phyloP scores from a whole-genome alignment of 1,140 invertebrate genomes.

The Telenomus remus region DNA sequence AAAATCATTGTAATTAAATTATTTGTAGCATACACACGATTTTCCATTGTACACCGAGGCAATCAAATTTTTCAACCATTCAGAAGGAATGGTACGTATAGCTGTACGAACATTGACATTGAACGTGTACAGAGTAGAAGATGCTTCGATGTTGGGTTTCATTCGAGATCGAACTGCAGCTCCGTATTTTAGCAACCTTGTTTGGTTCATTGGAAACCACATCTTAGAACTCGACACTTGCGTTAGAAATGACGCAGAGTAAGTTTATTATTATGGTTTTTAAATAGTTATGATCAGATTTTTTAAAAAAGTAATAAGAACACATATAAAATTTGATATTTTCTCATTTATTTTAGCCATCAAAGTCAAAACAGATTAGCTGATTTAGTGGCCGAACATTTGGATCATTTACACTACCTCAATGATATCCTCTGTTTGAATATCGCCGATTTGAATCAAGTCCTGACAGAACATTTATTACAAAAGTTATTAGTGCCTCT shows the following conservation, averaged over 20 bases:
- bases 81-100: conserved; percentile 99
- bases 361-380: conserved; percentile 93
- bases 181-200: conserved; percentile 98
- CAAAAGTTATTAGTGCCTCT: conserved; percentile 95
- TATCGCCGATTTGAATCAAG: conserved; percentile 94
- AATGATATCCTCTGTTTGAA: conserved; percentile 97
- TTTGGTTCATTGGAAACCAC: conserved; percentile 99
- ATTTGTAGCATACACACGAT: conserved; percentile 95
- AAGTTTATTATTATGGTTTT: conserved; percentile 67
- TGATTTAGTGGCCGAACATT: conserved; percentile 96
- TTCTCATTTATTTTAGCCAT: conserved; percentile 83
- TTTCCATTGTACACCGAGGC: conserved; percentile 99
- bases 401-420: conserved; percentile 98
- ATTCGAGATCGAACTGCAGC: conserved; percentile 96
- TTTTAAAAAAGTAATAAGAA: too few species aligned
- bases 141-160: conserved; percentile 96
- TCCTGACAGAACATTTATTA: conserved; percentile 95
- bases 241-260: conserved; percentile 96
- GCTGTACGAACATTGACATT: conserved; percentile 97
- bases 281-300: too few species aligned
- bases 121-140: conserved; percentile 97
- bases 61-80: conserved; percentile 99
- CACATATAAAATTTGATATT: too few species aligned
- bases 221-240: conserved; percentile 96
- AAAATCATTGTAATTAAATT: too few species aligned